Evolutionary conservation across 2,888 invertebrate genomes (phyloP), one percentile per base, ranked within the genome.

Genomic region (Drosophila mercatorum): DNA sequence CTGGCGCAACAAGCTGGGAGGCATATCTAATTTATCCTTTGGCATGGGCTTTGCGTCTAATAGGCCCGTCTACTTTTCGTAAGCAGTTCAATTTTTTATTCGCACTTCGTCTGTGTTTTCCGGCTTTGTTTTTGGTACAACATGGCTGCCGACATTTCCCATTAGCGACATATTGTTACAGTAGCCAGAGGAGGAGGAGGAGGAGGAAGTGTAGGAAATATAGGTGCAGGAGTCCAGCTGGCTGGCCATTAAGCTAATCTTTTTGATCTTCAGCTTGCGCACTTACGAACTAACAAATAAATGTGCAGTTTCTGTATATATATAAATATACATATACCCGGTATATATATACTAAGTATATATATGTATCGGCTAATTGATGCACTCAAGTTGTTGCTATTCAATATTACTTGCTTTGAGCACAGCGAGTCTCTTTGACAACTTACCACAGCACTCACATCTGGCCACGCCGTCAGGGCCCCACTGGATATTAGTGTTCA

Each of bases 71-170:
- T 81, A 72, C 79, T 78, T 73, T 74, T 64, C 78, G 62, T 72
- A 89, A 87, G 78, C 87, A 89, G 81, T 87, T 89, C 79, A 87
- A 84, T 84, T 84, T 84, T 84, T 84, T 84, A 83, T 84, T 72
- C 83, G 43, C 76, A 61, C 68, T 75, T 63, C 43, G 28, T 53
- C 34, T 55, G 57, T 65, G 61, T 64, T 70, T 83, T 77, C 87
- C 75, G 88, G 84, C 84, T 84, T 89, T 83, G 81, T 64, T 40
- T 22, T 28, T 47, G 46, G 44, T 14, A 69, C 49, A 60, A 80
- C 72, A 80, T 80, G 72, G 66, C 72, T 36, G 66, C 47, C 41
- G 46, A 66, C 68, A 58, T 52, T 63, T 51, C 56, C 72, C 89
- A 84, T 89, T 89, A 89, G 87, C 74, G 75, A 75, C 80, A 69